Evolutionary conservation across 1,140 invertebrate genomes (phyloP).

Genomic region (Drosophila erecta): DNA sequence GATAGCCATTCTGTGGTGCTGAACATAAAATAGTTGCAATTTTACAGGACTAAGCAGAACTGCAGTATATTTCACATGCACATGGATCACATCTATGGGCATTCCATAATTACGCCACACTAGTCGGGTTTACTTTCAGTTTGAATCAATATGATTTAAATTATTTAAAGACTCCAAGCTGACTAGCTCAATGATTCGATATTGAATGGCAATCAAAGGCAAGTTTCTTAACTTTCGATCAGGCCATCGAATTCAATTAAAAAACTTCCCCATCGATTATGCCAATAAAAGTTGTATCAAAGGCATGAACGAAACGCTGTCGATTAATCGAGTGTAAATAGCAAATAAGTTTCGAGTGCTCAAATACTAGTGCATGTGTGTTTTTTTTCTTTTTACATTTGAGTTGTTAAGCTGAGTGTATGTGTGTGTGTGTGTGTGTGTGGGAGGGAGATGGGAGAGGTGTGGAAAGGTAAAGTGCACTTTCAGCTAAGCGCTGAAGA

Average conservation of each 20-base stretch:
- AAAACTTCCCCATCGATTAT: conserved; percentile 37
- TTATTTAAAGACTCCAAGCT: neutral
- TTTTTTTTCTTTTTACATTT: neutral
- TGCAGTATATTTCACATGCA: neutral
- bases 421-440: neutral
- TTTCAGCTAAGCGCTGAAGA: conserved; percentile 54
- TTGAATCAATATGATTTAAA: neutral
- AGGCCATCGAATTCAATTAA: conserved; percentile 32
- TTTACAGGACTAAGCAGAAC: conserved; percentile 6
- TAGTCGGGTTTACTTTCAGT: no score
- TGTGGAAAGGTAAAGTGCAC: conserved; percentile 35
- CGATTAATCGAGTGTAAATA: conserved; percentile 52
- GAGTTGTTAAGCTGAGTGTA: conserved; percentile 14
- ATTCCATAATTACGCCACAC: neutral
- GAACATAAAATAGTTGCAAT: conserved; percentile 20
- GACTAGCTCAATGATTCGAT: no score
- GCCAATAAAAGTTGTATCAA: conserved; percentile 36
- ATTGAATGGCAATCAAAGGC: neutral
- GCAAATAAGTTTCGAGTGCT: conserved; percentile 48
- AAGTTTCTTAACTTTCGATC: conserved; percentile 12
- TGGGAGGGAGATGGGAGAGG: neutral
- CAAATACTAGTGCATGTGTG: conserved; percentile 26
- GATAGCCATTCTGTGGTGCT: conserved; percentile 20
- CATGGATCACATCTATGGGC: conserved; percentile 6
- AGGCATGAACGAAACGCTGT: conserved; percentile 25